Base-by-base conservation (phyloP, 2,888 invertebrate species). In the Coleophora flavipennella region DNA sequence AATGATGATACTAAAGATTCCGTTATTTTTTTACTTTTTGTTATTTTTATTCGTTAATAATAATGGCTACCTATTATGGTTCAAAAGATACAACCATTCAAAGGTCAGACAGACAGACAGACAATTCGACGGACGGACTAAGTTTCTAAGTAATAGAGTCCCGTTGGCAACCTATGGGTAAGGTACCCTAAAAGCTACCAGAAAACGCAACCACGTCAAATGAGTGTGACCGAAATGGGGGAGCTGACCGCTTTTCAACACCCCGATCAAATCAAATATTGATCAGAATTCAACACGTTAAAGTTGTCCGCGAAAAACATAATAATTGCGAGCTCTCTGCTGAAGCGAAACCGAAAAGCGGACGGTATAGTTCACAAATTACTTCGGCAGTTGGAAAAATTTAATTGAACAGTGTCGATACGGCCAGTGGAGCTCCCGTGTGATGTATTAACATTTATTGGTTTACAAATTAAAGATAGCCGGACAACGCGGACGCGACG, bases 381-480 rank as follows among this genome's bases (percentile, higher is more conserved):
- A 79, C 73, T 78, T 72, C 71, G 75, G 67, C 71, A 62, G 55
- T 54, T 55, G 50, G 56, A 67, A 70, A 81, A 76, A 76, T 70
- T 75, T 71, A 75, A 80, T 78, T 74, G 71, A 63, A 74, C 63
- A 56, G 53, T 54, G 20, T 58, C 59, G 52, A 57, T 59, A 36
- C 51, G 57, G 53, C 54, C 57, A 53, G 58, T 48, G 53, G 48
- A 58, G 59, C 13, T 56, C 55, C 56, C 68, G 62, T 48, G 62
- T 81, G 81, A 81, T 75, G 74, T 78, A 80, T 81, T 78, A 77
- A 80, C 77, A 80, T 80, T 81, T 80, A 81, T 84, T 81, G 80
- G 72, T 76, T 80, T 70, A 74, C 79, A 77, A 77, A 80, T 80
- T 81, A 76, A 81, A 85, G 75, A 75, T 77, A 69, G 68, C 70